A percentile compares a stretch with the other conserved stretches of the same genome.
Conservation (phyloP, 2,797 vertebrate species). For the Pteropus rufus region DNA sequence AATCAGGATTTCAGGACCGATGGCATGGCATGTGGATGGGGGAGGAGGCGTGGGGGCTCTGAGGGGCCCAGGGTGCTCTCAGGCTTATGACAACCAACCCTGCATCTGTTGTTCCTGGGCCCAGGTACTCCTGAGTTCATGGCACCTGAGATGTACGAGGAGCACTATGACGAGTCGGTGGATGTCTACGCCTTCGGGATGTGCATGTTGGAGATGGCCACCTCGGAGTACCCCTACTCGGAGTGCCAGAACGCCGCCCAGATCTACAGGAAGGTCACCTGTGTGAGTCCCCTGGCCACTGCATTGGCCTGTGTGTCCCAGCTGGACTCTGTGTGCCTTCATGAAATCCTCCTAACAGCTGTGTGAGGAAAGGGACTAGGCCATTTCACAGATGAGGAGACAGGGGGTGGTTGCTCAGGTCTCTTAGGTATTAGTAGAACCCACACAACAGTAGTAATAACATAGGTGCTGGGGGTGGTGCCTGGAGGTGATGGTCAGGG, state of each 20-base stretch:
- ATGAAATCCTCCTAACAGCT: background rate
- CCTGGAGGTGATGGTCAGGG: background rate
- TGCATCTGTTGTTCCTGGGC: background rate
- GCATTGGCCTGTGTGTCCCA: rapidly evolving
- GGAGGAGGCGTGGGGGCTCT: background rate
- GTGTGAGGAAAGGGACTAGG: background rate
- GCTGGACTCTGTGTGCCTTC: background rate
- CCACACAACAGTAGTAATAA: background rate
- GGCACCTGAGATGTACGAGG: slow-evolving; percentile 99
- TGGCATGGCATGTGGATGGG: rapidly evolving
- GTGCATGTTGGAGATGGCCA: slow-evolving; percentile 99
- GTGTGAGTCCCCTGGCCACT: slow-evolving; percentile 87
- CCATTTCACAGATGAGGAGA: background rate
- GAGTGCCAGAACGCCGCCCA: slow-evolving; percentile 99
- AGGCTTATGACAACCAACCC: background rate
- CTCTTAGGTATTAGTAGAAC: background rate
- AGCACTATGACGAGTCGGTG: slow-evolving; percentile 97
- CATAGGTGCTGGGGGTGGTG: rapidly evolving
- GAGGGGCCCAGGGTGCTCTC: background rate
- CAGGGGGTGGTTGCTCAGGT: background rate
- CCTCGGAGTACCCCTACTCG: slow-evolving; percentile 98
- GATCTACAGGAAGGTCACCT: slow-evolving; percentile 99
- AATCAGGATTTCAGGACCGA: background rate
- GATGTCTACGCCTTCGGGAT: slow-evolving; percentile 99
- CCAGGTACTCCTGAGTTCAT: slow-evolving; percentile 98